Evolutionary conservation across 2,888 invertebrate species (phyloP).

Genomic region (Limnephilus lunatus): DNA sequence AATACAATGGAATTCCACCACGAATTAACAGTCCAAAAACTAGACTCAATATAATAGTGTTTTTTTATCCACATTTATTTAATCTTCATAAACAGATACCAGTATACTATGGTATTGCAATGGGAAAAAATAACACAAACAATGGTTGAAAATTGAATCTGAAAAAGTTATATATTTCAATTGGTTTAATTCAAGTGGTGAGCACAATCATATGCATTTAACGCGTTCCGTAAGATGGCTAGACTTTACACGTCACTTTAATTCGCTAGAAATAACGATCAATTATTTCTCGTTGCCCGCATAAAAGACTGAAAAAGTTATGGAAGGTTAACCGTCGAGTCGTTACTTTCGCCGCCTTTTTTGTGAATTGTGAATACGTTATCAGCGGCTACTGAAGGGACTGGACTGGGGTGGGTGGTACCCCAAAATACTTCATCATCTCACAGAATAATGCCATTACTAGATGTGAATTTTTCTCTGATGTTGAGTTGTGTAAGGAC

Average conservation of each 20-base stretch:
- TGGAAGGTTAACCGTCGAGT: not conserved
- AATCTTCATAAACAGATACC: no score
- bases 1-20: no score
- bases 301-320: not conserved
- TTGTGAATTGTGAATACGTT: constrained; percentile 16
- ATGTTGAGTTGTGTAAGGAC: not conserved
- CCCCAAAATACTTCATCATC: not conserved
- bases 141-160: not conserved
- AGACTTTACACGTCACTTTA: not conserved
- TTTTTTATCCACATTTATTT: no score
- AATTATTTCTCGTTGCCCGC: constrained; percentile 6
- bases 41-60: no score
- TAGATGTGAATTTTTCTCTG: not conserved
- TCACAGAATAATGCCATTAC: not conserved
- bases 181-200: not conserved
- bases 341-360: constrained; percentile 11
- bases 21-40: no score
- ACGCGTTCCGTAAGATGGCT: not conserved
- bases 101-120: not conserved
- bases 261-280: constrained; percentile 16
- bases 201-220: not conserved
- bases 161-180: not conserved
- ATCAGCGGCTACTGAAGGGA: constrained; percentile 3
- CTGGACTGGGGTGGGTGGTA: not conserved
- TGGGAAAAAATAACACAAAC: not conserved